These are phyloP conservation scores for Lagopus muta DNA, from an alignment of 2,113 vertebrate species.

Conservation along the genomic window DNA sequence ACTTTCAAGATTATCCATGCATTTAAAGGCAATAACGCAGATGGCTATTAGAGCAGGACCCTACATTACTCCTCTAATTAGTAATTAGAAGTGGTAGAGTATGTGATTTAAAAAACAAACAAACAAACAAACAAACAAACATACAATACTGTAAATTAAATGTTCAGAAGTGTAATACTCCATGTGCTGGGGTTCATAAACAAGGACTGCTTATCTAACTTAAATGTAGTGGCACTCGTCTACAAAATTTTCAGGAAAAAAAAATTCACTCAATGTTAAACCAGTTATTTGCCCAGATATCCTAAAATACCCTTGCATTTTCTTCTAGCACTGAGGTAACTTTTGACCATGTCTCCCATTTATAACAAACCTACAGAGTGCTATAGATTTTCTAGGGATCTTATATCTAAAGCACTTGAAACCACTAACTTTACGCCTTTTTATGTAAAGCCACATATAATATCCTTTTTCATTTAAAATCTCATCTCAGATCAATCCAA, in stretches of 20 bases:
- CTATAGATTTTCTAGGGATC: background rate
- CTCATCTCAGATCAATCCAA: background rate
- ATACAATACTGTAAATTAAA: background rate
- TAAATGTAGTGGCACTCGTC: background rate
- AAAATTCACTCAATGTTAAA: background rate
- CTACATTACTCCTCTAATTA: background rate
- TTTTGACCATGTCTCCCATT: background rate
- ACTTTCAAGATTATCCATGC: background rate
- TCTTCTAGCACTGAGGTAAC: background rate
- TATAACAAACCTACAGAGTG: background rate
- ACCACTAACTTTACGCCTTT: background rate
- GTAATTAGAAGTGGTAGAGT: background rate
- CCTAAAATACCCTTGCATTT: background rate
- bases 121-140: too few species aligned
- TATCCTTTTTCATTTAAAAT: background rate
- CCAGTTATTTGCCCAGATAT: background rate
- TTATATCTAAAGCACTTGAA: background rate
- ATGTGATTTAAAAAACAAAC: background rate
- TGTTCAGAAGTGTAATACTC: background rate
- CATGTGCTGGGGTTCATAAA: background rate
- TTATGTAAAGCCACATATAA: background rate
- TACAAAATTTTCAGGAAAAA: background rate
- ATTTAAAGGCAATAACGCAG: background rate
- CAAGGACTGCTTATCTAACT: background rate
- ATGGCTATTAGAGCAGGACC: background rate